These are phyloP conservation scores for Catagonus wagneri DNA, from an alignment of 2,113 vertebrate genomes.

Conservation along the genomic window DNA sequence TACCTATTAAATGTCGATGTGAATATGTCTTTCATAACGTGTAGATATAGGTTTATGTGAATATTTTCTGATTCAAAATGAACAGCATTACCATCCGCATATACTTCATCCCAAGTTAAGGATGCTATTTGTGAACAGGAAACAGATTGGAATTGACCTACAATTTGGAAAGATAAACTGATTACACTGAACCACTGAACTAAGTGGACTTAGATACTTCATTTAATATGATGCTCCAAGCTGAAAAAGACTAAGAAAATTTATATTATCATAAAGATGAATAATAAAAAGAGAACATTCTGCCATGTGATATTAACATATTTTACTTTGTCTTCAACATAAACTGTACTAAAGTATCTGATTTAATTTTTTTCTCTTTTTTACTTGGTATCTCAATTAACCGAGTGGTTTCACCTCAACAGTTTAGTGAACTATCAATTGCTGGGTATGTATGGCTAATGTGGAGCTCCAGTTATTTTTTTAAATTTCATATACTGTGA, in stretches of 20 bases:
- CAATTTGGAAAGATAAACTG: not conserved
- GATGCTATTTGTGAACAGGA: not conserved
- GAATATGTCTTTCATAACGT: not conserved
- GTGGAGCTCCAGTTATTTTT: constrained; percentile 7
- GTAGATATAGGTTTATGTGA: not conserved
- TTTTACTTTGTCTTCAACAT: constrained; percentile 39
- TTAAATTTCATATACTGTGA: constrained; percentile 13
- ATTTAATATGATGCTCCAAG: not conserved
- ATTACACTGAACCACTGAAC: not conserved
- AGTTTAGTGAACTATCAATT: constrained; percentile 55
- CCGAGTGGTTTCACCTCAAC: constrained; percentile 15
- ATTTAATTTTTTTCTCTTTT: not conserved
- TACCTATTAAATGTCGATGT: not conserved
- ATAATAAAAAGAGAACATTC: not conserved
- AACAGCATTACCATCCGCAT: not conserved
- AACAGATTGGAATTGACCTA: not conserved
- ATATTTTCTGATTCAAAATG: constrained; percentile 4
- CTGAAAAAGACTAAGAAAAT: not conserved
- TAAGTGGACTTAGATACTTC: not conserved
- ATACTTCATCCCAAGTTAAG: not conserved
- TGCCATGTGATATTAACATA: not conserved
- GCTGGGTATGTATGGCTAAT: not conserved
- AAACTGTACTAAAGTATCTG: not conserved
- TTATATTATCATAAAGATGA: not conserved
- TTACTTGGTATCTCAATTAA: constrained; percentile 27